Percentiles rank a stretch among this genome's conserved stretches.
phyloP scores from a whole-genome alignment of 2,113 vertebrate species.

The Jaculus jaculus region DNA sequence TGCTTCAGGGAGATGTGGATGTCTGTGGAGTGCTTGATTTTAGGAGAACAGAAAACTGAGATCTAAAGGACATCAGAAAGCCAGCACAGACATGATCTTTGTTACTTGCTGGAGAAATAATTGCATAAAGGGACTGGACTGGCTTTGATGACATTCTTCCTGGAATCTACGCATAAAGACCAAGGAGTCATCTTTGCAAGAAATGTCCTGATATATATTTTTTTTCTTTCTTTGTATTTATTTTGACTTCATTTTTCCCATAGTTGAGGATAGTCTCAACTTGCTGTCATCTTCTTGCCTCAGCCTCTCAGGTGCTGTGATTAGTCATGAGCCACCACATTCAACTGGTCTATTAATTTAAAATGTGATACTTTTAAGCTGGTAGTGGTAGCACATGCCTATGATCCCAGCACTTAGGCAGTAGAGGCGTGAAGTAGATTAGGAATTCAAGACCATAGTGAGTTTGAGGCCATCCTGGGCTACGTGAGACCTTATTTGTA shows the following conservation, averaged over 20 bases:
- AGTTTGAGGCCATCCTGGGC: too few relatives aligned
- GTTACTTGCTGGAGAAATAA: neutral
- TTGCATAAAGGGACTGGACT: neutral
- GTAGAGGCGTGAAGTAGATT: too few relatives aligned
- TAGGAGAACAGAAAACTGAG: neutral
- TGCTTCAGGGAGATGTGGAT: neutral
- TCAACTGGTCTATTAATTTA: neutral
- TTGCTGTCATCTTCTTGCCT: neutral
- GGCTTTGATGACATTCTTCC: conserved; percentile 1
- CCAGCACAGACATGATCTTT: neutral
- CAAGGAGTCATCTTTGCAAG: conserved; percentile 6
- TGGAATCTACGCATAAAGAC: neutral
- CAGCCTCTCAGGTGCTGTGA: too few relatives aligned
- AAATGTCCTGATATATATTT: too few relatives aligned
- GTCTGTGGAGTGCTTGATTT: neutral
- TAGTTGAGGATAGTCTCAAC: neutral
- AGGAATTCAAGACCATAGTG: too few relatives aligned
- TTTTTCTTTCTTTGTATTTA: too few relatives aligned
- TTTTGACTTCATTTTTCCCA: too few relatives aligned
- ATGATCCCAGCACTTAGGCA: too few relatives aligned
- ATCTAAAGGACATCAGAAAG: conserved; percentile 4
- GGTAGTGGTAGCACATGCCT: too few relatives aligned
- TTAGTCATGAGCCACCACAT: neutral
- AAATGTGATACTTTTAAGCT: neutral
- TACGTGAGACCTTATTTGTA: too few relatives aligned